Conservation (phyloP, 92 coral and sea anemone genomes). For the Scolanthus callimorphus region DNA sequence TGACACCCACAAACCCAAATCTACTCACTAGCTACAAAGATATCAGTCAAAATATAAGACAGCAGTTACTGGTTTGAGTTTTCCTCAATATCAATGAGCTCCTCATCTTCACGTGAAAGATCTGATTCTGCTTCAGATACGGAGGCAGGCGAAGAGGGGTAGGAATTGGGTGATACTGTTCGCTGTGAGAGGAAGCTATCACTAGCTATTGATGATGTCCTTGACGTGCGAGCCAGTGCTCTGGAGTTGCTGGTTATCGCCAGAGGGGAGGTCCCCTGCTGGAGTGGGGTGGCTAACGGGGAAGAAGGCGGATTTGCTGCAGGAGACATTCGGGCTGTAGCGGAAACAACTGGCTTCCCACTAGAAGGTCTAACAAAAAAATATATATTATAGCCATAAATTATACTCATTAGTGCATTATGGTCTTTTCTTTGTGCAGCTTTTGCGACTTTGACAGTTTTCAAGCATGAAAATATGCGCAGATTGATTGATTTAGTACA, state of each 20-base stretch:
- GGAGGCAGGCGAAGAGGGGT: conserved; percentile 94
- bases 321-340: conserved; percentile 81
- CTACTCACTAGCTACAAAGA: no score
- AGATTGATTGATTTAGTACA: no score
- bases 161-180: conserved; percentile 84
- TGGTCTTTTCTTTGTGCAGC: no score
- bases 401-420: no score
- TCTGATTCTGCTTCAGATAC: conserved; percentile 85
- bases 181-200: conserved; percentile 88
- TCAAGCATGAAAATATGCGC: no score
- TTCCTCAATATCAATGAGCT: conserved; percentile 80
- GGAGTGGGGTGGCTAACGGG: conserved; percentile 80
- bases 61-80: conserved; percentile 77
- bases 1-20: no score
- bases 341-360: conserved; percentile 53
- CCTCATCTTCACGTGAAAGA: conserved; percentile 94
- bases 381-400: no score
- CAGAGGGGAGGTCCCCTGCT: conserved; percentile 63
- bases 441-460: no score
- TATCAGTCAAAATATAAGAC: no score
- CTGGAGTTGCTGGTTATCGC: conserved; percentile 45
- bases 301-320: conserved; percentile 73
- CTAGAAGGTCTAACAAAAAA: not conserved
- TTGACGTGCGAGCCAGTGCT: conserved; percentile 62
- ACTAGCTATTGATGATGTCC: conserved; percentile 91